A percentile compares a stretch with the other conserved stretches of the same genome.
Evolutionary conservation across 1,140 invertebrate genomes (phyloP).

Genomic region (Sinella curviseta): DNA sequence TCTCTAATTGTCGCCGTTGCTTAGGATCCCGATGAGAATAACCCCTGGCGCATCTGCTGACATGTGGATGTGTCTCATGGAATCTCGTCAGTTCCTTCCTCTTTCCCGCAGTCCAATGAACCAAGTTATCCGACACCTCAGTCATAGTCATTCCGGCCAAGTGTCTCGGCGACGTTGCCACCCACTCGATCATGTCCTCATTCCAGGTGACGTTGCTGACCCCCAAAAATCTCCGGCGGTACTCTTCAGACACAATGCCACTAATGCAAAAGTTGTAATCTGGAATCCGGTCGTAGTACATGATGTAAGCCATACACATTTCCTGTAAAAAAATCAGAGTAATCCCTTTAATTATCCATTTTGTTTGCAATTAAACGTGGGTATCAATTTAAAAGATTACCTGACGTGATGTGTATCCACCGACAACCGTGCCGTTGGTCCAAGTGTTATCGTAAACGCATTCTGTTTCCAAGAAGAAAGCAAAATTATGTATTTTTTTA

Average conservation of each 20-base stretch:
- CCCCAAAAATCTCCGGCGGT: background rate
- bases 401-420: background rate
- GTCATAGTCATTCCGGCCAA: background rate
- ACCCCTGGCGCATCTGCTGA: background rate
- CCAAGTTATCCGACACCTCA: background rate
- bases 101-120: background rate
- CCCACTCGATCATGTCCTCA: background rate
- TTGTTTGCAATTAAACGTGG: background rate
- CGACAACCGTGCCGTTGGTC: background rate
- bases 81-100: background rate
- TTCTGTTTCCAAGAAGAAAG: constrained; percentile 7
- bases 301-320: background rate
- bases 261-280: background rate
- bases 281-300: background rate
- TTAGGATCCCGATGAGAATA: background rate
- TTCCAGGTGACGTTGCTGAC: background rate
- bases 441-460: background rate
- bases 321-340: background rate
- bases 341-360: background rate
- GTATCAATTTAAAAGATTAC: background rate
- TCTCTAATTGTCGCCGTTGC: background rate
- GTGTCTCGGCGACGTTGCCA: background rate
- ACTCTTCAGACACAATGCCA: background rate
- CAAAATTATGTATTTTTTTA: background rate
- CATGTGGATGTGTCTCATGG: background rate